Base-by-base conservation (phyloP, 2,113 vertebrate species). In the Syrrhaptes paradoxus region DNA sequence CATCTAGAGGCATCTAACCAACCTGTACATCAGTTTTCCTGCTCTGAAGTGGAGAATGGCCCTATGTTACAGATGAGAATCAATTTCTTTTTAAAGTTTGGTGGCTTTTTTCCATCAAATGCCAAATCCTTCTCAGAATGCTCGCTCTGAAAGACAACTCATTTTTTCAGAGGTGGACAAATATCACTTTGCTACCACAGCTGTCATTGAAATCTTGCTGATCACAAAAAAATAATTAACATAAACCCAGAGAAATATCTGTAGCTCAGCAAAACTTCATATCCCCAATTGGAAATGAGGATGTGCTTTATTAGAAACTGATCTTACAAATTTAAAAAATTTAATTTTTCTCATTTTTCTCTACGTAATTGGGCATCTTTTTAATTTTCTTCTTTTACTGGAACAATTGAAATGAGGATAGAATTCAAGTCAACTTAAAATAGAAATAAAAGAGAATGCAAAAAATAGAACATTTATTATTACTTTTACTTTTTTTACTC, bases 41-140 rank as follows among this genome's bases (percentile, higher is more conserved):
- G 6, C 11, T 59, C 70, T 67, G 38, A 94, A 63, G 48, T 46
- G 18, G 18, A 7, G 9, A 85, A 31, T 21, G 7, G 14, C 11
- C 24, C 4, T 22, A 15, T 19, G 9, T 25, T 3, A 2, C 10
- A 3, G 4, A 49, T 29, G 3, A 85, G 11, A 79, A 73, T 24
- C 0, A 10, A 24, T 3, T 18, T 70, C 48, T 72, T 38, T 77
- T 24, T 2, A 4, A 11, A 31, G 63, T 4, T 38, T n/a, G 14
- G 14, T 2, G 2, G 1, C 36, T 13, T 55, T 57, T 41, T 45
- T 57, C n/a, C 4, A 26, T 62, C n/a, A 58, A 57, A 57, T 29
- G 4, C 58, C 11, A 82, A 65, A 76, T 62, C 4, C 32, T 84
- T 41, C 48, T 73, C 31, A 45, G 21, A 73, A 57, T 29, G 4